Base-by-base conservation (phyloP, 1,140 invertebrate genomes). In the Zaprionus ghesquierei region DNA sequence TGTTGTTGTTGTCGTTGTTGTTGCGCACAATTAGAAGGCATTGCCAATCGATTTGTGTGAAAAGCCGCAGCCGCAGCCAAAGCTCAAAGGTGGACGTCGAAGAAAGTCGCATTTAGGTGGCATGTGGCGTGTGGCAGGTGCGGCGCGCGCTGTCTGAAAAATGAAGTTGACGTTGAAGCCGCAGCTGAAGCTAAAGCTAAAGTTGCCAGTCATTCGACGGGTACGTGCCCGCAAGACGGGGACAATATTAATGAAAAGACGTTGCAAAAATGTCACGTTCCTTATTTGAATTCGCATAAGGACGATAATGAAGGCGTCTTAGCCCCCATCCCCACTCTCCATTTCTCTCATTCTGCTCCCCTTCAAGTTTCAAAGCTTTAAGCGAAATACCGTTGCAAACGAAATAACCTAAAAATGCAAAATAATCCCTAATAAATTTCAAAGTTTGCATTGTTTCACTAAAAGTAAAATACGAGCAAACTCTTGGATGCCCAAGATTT, bases 11-110 rank as follows among this genome's bases (percentile, higher is more conserved):
- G 68, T 31, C 66, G 56, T 66, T 66, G 64, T 50, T 61, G 64
- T 81, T 76, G 82, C 86, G 82, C 87, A 87, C 82, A 87, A 87
- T 87, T 87, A 87, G 84, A 81, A 87, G 82, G 82, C 82, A 89
- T 87, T 87, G 82, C 82, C 82, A 87, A 87, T 87, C 82, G 82
- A 87, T 87, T 89, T 89, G 82, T 86, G 84, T 86, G 81, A 86
- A 86, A 86, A 87, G 84, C 80, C 76, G 71, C 79, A 87, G 84
- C 80, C 76, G 71, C 79, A 76, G 72, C 70, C 65, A 75, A 81
- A 68, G 60, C 79, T 84, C 79, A 82, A 89, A 89, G 84, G 82
- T 82, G 82, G 75, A 68, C 79, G 61, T 41, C 68, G 59, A 70
- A 70, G 63, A 85, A 78, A 41, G 35, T 41, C 35, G 35, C 35